Evolutionary conservation across 2,888 invertebrate genomes (phyloP).

Genomic region (Andrena dorsata): DNA sequence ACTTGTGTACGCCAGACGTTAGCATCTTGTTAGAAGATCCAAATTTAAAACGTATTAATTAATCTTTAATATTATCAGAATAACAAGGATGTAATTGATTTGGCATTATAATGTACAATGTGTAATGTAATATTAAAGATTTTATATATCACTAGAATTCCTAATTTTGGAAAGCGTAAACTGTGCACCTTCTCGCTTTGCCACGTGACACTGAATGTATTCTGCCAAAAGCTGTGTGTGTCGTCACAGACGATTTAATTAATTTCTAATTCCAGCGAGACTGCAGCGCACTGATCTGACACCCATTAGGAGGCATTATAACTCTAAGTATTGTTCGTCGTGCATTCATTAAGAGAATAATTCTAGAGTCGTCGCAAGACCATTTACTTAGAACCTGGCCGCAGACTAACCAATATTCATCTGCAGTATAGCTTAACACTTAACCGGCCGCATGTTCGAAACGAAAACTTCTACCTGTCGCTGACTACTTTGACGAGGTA

Average conservation of each 20-base stretch:
- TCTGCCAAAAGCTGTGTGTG: slow-evolving; percentile 47
- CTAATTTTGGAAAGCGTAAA: slow-evolving; percentile 52
- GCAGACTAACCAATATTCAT: slow-evolving; percentile 38
- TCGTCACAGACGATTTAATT: slow-evolving; percentile 75
- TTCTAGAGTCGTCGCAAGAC: slow-evolving; percentile 61
- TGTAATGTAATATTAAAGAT: slow-evolving; percentile 21
- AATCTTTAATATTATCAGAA: not conserved
- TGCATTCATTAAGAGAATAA: slow-evolving; percentile 62
- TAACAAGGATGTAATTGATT: not conserved
- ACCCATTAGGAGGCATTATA: slow-evolving; percentile 83
- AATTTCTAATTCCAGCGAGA: slow-evolving; percentile 84
- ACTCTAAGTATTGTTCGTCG: slow-evolving; percentile 78
- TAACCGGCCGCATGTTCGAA: no score
- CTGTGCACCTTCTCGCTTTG: slow-evolving; percentile 51
- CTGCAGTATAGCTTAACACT: slow-evolving; percentile 28
- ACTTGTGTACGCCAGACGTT: not conserved
- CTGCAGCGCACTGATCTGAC: slow-evolving; percentile 84
- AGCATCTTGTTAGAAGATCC: not conserved
- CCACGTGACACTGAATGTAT: slow-evolving; percentile 61
- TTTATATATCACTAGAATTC: not conserved
- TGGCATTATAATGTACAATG: not conserved
- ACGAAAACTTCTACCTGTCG: no score
- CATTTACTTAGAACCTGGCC: slow-evolving; percentile 43
- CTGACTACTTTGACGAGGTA: no score
- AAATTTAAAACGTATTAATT: slow-evolving; percentile 1